These are phyloP conservation scores for Propithecus coquereli DNA, from an alignment of 2,113 vertebrate species.

Conservation along the genomic window DNA sequence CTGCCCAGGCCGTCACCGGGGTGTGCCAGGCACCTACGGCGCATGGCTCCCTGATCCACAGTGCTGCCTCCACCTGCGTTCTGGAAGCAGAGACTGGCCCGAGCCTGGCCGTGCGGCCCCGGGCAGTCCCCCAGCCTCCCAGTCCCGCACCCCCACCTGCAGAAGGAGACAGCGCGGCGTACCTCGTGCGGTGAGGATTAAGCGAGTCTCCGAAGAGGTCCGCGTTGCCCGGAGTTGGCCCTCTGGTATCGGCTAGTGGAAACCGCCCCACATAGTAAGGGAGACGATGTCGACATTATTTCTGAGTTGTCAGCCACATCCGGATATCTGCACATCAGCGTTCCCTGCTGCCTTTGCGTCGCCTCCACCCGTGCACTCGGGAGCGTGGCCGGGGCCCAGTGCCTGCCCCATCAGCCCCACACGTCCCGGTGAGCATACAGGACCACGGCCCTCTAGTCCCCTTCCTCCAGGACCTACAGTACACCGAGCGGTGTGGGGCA, in stretches of 20 bases:
- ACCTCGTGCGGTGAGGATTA: accelerated
- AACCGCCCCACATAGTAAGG: accelerated
- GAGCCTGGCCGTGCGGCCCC: background rate
- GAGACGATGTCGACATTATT: background rate
- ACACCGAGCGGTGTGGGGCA: accelerated
- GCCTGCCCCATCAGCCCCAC: accelerated
- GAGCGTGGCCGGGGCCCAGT: background rate
- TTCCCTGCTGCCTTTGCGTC: accelerated
- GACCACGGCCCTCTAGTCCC: accelerated
- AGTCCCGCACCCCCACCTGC: accelerated
- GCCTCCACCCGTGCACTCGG: accelerated
- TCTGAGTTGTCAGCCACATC: accelerated
- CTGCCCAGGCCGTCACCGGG: accelerated
- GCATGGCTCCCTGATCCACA: accelerated
- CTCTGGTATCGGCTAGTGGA: background rate
- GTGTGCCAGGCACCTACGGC: accelerated
- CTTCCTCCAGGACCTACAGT: accelerated
- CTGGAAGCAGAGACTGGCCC: background rate
- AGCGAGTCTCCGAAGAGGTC: background rate
- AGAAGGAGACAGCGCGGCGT: accelerated
- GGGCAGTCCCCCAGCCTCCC: background rate
- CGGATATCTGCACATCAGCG: too few species aligned
- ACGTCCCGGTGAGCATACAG: accelerated
- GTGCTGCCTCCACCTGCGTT: background rate
- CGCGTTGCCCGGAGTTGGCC: accelerated